Base-by-base conservation (phyloP, 2,113 vertebrate genomes). In the Mustela lutreola region DNA sequence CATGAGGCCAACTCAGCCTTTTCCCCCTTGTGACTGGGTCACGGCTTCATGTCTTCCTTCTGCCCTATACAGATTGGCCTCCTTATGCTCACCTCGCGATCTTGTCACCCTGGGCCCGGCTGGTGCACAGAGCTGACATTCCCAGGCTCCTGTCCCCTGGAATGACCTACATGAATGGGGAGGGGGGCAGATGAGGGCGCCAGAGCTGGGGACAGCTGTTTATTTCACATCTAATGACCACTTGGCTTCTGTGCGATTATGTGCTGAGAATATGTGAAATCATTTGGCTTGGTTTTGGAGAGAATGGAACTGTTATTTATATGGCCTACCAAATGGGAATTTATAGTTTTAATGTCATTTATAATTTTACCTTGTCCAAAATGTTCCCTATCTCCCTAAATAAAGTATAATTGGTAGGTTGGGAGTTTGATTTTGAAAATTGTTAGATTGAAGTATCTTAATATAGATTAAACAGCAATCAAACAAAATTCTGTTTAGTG, bases 361-460 rank as follows among this genome's bases (percentile, higher is more conserved):
- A 45, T 93, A 65, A 96, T 92, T 94, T 92, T 79, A 91, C 50
- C 76, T 90, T 91, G 45, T 85, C 95, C 78, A 73, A 70, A 73
- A 42, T 79, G 53, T 73, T 93, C 75, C 89, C 70, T 81, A 7
- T 73, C 70, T 97, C 58, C 42, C 84, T 96, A 88, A 91, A 85
- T 94, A 94, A 94, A 94, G 84, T 96, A 36, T 91, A 98, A 97
- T 97, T 89, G 88, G 92, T 91, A 97, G 94, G 63, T 85, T 94
- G 71, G 53, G 42, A 67, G 53, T 95, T 95, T 85, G 91, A 94
- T 95, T 76, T 65, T 95, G 84, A 93, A 95, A 94, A 89, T 86
- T 91, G 48, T 95, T 89, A 94, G 58, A 90, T 18, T 53, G 14
- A 87, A 75, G 78, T 33, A 24, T 91, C 90, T 91, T 97, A 78